Base-by-base conservation (phyloP, 2,888 invertebrate genomes). In the Aspidapion aeneum region DNA sequence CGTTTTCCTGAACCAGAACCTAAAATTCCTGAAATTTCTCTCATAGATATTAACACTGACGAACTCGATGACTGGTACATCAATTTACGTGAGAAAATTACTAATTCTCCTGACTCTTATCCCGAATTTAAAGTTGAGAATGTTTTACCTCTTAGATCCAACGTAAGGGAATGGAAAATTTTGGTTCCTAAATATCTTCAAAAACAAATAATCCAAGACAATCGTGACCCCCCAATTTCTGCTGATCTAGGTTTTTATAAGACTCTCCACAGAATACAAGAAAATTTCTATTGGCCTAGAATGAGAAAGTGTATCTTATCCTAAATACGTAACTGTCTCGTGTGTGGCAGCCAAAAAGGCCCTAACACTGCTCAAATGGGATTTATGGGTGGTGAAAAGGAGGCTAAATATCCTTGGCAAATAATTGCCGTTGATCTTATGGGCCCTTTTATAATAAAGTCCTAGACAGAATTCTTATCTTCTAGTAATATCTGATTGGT, bases 241-340 rank as follows among this genome's bases (percentile, higher is more conserved):
- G 60, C 63, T 2, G 69, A 71, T 58, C 67, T 70, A 60, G 69
- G 69, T 18, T 67, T 62, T 20, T 66, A 48, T 51, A 70, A 71
- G 64, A 71, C 70, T 7, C 50, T 63, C 12, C 3, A 57, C 58
- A 50, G 69, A 68, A 22, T 19, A 50, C 35, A 35, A 35, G 35
- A 35, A 35, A 35, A 35, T 1, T 66, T 66, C 58, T 67, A 68
- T 61, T 70, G 67, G 65, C 64, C 66, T 9, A 62, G 56, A 19
- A 69, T 70, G 64, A 54, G 61, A 2, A 17, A 56, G 16, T 65
- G 66, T 55, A 56, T 70, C 21, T 18, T 59, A 1, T 64, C 57
- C 21, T 70, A 64, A 57, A 63, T 70, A 2, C 9, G 63, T 9
- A 18, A 18, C 7, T 71, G 69, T 61, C 52, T 63, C 35, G 55